phyloP scores from a whole-genome alignment of 2,888 invertebrate genomes.

The Drosophila pseudotalamancana region DNA sequence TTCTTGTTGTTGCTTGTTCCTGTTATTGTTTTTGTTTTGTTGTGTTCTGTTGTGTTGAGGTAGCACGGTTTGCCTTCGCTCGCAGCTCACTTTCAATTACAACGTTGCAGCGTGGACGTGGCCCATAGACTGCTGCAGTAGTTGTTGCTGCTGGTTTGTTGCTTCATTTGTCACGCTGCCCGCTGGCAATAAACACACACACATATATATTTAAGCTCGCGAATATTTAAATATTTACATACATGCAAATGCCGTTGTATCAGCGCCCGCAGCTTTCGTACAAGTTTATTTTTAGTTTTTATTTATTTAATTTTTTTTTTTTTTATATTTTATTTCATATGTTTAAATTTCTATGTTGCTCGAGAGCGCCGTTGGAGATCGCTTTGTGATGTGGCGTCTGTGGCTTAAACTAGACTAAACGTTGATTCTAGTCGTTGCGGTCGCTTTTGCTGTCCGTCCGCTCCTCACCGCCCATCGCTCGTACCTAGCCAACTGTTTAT shows the following conservation, averaged over 20 bases:
- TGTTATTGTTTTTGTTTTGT: conserved; percentile 9
- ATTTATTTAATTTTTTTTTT: not conserved
- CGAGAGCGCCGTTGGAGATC: conserved; percentile 18
- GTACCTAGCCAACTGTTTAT: conserved; percentile 13
- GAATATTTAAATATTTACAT: conserved; percentile 15
- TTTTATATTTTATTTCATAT: not conserved
- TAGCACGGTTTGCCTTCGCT: conserved; percentile 30
- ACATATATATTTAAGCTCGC: conserved; percentile 12
- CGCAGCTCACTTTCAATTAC: conserved; percentile 40
- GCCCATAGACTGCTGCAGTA: conserved; percentile 22
- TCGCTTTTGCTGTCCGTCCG: conserved; percentile 29
- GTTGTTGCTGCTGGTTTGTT: conserved; percentile 5
- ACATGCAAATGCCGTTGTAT: conserved; percentile 32
- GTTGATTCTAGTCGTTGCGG: conserved; percentile 62
- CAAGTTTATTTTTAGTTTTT: conserved; percentile 6
- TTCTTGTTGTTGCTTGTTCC: conserved; percentile 16
- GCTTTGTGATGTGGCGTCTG: conserved; percentile 51
- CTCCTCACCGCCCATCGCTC: conserved; percentile 41
- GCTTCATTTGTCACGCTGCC: conserved; percentile 37
- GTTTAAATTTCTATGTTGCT: too few relatives aligned
- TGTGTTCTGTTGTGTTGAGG: conserved; percentile 40
- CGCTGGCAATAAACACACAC: conserved; percentile 13
- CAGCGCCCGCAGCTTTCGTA: conserved; percentile 9
- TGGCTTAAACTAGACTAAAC: conserved; percentile 78
- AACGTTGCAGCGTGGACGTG: conserved; percentile 49